phyloP scores from a whole-genome alignment of 2,797 vertebrate species.

The Myotis findleyi region DNA sequence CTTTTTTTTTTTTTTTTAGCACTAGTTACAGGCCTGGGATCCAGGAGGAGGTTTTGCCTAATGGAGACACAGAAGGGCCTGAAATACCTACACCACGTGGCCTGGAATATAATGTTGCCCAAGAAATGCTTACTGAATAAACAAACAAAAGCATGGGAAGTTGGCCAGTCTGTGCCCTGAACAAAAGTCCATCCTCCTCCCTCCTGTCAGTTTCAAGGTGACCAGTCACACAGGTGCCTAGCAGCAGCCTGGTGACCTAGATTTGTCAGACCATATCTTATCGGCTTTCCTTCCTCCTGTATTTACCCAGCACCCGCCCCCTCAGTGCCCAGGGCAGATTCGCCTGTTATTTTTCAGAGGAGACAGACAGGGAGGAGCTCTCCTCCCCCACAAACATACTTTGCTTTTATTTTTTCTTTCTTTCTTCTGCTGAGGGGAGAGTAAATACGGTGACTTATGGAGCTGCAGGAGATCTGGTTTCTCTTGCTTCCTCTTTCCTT shows the following conservation, averaged over 20 bases:
- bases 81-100: slow-evolving; percentile 31
- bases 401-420: background rate
- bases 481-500: background rate
- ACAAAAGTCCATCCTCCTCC: slow-evolving; percentile 45
- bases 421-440: background rate
- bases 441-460: background rate
- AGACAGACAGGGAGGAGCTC: slow-evolving; percentile 61
- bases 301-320: slow-evolving; percentile 59
- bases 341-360: slow-evolving; percentile 59
- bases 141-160: slow-evolving; percentile 37
- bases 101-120: background rate
- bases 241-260: slow-evolving; percentile 80
- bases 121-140: slow-evolving; percentile 55
- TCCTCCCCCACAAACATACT: slow-evolving; percentile 50
- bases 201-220: slow-evolving; percentile 78
- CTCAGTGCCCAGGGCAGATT: slow-evolving; percentile 44
- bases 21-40: slow-evolving; percentile 54
- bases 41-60: slow-evolving; percentile 3
- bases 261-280: slow-evolving; percentile 82
- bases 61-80: slow-evolving; percentile 29
- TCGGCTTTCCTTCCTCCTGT: slow-evolving; percentile 70
- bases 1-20: slow-evolving; percentile 77
- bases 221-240: slow-evolving; percentile 75
- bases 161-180: slow-evolving; percentile 41
- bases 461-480: background rate